Percentiles rank a stretch among this genome's conserved stretches.
Conservation (phyloP, 1,140 invertebrate genomes). For the Drosophila parvula region DNA sequence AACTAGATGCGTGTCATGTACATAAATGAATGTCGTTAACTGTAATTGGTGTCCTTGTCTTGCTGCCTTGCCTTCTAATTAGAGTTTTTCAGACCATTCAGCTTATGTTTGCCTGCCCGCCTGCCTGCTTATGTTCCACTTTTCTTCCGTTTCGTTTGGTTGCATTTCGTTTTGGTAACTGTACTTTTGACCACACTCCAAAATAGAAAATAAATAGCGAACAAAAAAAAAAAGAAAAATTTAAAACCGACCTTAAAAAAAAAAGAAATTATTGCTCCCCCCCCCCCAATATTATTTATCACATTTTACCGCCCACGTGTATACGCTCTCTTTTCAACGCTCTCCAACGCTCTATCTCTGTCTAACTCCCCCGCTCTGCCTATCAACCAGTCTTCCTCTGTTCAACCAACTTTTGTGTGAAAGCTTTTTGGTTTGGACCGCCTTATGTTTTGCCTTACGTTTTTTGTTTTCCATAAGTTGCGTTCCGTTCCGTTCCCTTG, state of each 20-base stretch:
- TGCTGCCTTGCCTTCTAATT: slow-evolving; percentile 28
- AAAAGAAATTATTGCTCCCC: slow-evolving; percentile 2
- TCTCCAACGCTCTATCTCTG: slow-evolving; percentile 16
- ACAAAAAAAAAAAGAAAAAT: slow-evolving; percentile 10
- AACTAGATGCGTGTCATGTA: slow-evolving; percentile 27
- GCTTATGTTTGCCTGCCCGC: slow-evolving; percentile 40
- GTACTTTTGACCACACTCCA: slow-evolving; percentile 16
- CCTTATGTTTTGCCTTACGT: slow-evolving; percentile 28
- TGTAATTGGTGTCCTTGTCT: slow-evolving; percentile 37
- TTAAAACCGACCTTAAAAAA: slow-evolving; percentile 10
- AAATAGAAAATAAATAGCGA: not conserved
- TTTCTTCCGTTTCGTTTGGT: slow-evolving; percentile 21
- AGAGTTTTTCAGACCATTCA: slow-evolving; percentile 36
- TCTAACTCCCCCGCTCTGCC: slow-evolving; percentile 13
- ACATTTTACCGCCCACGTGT: slow-evolving; percentile 26
- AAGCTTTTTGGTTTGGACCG: slow-evolving; percentile 38
- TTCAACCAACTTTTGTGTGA: slow-evolving; percentile 35
- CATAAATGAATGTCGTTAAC: slow-evolving; percentile 32
- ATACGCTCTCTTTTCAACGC: slow-evolving; percentile 31
- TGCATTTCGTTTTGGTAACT: slow-evolving; percentile 33
- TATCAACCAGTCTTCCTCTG: slow-evolving; percentile 26
- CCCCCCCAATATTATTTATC: slow-evolving; percentile 22
- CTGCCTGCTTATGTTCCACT: slow-evolving; percentile 38
- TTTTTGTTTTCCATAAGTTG: slow-evolving; percentile 10
- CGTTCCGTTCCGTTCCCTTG: slow-evolving; percentile 26